Evolutionary conservation across 2,888 invertebrate genomes (phyloP).

Genomic region (Trichogramma dendrolimi): DNA sequence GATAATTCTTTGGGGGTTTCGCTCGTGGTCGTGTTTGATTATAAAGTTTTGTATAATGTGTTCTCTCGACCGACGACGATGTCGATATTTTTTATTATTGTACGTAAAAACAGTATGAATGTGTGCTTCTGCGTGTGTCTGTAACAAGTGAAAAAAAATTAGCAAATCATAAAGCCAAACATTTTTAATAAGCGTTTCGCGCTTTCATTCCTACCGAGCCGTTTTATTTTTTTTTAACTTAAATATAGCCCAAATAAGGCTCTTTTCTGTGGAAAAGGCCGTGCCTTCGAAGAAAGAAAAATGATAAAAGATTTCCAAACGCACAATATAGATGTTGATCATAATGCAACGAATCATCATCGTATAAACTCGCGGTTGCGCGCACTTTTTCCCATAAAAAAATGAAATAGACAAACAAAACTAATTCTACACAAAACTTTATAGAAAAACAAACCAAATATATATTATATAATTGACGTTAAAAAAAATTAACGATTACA

Average conservation of each 20-base stretch:
- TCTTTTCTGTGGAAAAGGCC: slow-evolving; percentile 28
- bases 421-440: neutral
- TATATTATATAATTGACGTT: slow-evolving; percentile 4
- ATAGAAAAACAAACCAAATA: slow-evolving; percentile 3
- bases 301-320: neutral
- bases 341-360: neutral
- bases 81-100: too few relatives aligned
- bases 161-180: slow-evolving; percentile 5
- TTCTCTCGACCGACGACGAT: slow-evolving; percentile 3
- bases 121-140: slow-evolving; percentile 4
- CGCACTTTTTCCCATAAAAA: slow-evolving; percentile 2
- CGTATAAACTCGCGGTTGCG: neutral
- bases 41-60: slow-evolving; percentile 1
- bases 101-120: neutral
- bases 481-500: neutral
- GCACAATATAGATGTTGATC: neutral
- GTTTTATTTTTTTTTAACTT: slow-evolving; percentile 22
- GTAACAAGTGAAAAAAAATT: slow-evolving; percentile 10
- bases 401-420: slow-evolving; percentile 5
- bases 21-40: slow-evolving; percentile 15
- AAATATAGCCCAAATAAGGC: slow-evolving; percentile 15
- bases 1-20: slow-evolving; percentile 23
- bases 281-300: slow-evolving; percentile 19
- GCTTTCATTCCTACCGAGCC: slow-evolving; percentile 26
- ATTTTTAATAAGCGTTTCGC: slow-evolving; percentile 17